These are phyloP conservation scores for Ciconia stormi DNA, from an alignment of 2,113 vertebrate genomes.

Conservation along the genomic window DNA sequence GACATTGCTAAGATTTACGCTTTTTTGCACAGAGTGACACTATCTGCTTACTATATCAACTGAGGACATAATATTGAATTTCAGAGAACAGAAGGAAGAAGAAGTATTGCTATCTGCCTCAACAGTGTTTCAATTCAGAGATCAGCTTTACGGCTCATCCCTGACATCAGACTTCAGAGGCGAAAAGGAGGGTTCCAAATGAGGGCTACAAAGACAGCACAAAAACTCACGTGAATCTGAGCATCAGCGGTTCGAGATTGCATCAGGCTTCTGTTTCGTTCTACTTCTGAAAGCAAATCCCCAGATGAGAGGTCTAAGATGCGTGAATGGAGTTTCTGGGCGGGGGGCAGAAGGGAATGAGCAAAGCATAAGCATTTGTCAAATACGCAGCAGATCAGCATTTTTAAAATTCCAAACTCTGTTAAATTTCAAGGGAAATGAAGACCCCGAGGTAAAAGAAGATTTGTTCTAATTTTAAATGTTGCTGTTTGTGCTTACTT, in stretches of 20 bases:
- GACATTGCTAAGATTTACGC: slow-evolving; percentile 83
- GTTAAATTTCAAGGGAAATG: slow-evolving; percentile 46
- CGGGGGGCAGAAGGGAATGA: slow-evolving; percentile 35
- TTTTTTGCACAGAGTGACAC: slow-evolving; percentile 80
- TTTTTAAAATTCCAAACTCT: slow-evolving; percentile 48
- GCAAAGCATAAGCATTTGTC: slow-evolving; percentile 45
- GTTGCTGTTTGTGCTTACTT: background rate
- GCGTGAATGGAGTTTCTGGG: slow-evolving; percentile 86
- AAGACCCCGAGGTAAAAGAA: slow-evolving; percentile 28
- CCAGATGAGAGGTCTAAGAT: slow-evolving; percentile 85
- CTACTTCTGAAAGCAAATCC: slow-evolving; percentile 81
- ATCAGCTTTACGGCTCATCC: slow-evolving; percentile 46
- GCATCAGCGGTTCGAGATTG: slow-evolving; percentile 72
- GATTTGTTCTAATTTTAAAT: slow-evolving; percentile 38
- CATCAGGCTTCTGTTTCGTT: slow-evolving; percentile 74
- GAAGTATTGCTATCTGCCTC: slow-evolving; percentile 74
- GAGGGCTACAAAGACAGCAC: slow-evolving; percentile 18
- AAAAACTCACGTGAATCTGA: slow-evolving; percentile 77
- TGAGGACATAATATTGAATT: slow-evolving; percentile 74
- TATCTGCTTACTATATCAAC: slow-evolving; percentile 75
- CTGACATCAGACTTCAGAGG: slow-evolving; percentile 45
- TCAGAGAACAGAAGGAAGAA: slow-evolving; percentile 71
- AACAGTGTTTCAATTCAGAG: slow-evolving; percentile 70
- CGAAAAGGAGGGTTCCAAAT: slow-evolving; percentile 16
- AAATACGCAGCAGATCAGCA: slow-evolving; percentile 31